Conservation (phyloP, 1,140 invertebrate species). For the Lamellibrachia luymesi region DNA sequence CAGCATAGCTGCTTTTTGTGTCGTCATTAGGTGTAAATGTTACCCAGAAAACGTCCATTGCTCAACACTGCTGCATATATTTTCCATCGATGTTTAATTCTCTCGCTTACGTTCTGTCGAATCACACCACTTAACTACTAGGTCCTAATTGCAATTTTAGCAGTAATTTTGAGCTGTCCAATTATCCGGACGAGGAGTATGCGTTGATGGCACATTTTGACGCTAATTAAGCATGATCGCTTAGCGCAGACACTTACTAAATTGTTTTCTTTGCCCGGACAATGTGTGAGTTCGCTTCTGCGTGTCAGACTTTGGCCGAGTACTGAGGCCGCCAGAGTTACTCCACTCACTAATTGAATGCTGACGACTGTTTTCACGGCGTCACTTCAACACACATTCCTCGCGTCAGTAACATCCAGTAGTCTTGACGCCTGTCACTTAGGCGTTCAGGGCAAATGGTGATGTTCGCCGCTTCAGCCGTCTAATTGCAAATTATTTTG, state of each 20-base stretch:
- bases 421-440: not conserved
- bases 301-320: not conserved
- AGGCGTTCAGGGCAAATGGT: not conserved
- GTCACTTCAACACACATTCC: not conserved
- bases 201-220: not conserved
- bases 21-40: not conserved
- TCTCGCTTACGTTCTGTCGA: not conserved
- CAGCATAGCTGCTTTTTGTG: not conserved
- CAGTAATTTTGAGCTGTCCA: not conserved
- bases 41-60: not conserved
- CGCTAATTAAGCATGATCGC: not conserved
- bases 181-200: not conserved
- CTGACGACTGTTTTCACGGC: not conserved
- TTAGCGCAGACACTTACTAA: not conserved
- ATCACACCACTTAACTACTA: not conserved
- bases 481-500: not conserved
- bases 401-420: not conserved
- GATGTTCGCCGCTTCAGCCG: not conserved
- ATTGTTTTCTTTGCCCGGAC: not conserved
- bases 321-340: not conserved
- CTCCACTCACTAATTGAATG: not conserved
- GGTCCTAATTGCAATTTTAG: not conserved
- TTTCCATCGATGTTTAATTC: not conserved
- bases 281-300: not conserved
- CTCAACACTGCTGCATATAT: not conserved